Conservation (phyloP, 2,113 vertebrate species). For the Rhinoderma darwinii region DNA sequence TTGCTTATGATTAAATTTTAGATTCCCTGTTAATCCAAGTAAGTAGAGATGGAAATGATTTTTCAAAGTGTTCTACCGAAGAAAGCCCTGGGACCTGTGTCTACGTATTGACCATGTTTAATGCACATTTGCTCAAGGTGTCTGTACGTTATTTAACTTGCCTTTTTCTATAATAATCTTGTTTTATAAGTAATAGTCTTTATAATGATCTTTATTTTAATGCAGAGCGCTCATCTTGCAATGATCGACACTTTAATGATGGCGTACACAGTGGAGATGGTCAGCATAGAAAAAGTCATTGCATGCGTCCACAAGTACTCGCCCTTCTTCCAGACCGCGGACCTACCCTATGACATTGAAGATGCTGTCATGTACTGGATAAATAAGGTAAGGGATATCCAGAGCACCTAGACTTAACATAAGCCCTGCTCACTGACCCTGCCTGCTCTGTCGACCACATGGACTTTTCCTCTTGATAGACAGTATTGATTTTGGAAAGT, state of each 20-base stretch:
- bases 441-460: no score
- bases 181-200: not conserved
- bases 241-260: conserved; percentile 97
- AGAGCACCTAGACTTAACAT: not conserved
- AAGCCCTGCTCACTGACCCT: not conserved
- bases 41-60: no score
- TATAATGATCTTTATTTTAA: conserved; percentile 30
- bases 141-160: no score
- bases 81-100: no score
- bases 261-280: conserved; percentile 91
- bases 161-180: no score
- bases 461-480: no score
- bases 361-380: conserved; percentile 94
- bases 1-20: no score
- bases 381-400: conserved; percentile 84
- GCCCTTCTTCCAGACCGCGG: conserved; percentile 80
- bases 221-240: conserved; percentile 92
- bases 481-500: no score
- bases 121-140: no score
- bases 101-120: no score
- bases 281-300: conserved; percentile 90
- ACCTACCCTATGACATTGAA: conserved; percentile 91
- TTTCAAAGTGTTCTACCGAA: no score
- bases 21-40: no score
- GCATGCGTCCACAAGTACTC: conserved; percentile 85